Evolutionary conservation across 2,797 vertebrate species (phyloP).

Genomic region (Masticophis lateralis): DNA sequence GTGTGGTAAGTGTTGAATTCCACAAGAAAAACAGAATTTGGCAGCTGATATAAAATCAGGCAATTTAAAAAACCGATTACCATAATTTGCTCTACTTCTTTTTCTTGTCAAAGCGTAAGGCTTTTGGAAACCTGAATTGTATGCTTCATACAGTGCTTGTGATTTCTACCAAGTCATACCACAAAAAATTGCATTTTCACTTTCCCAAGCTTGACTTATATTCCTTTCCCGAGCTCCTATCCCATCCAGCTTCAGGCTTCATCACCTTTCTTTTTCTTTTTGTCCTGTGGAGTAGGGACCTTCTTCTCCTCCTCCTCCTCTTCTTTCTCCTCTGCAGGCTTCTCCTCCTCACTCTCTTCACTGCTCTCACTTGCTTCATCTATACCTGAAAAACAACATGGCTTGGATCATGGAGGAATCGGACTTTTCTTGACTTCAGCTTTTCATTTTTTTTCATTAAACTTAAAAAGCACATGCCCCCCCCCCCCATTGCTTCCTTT

Average conservation of each 20-base stretch:
- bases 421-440: background rate
- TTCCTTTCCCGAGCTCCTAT: background rate
- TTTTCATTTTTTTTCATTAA: too few relatives aligned
- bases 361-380: conserved; percentile 85
- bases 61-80: background rate
- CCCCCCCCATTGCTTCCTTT: too few relatives aligned
- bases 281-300: conserved; percentile 70
- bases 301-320: conserved; percentile 85
- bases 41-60: background rate
- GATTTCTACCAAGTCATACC: background rate
- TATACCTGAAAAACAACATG: conserved; percentile 60
- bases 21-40: background rate
- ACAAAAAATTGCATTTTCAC: background rate
- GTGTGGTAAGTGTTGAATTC: background rate
- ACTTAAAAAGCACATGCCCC: background rate
- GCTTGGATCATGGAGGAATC: background rate
- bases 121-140: background rate
- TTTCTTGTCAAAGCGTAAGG: background rate
- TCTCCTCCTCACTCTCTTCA: conserved; percentile 91
- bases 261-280: conserved; percentile 82
- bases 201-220: background rate
- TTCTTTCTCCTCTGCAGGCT: conserved; percentile 81
- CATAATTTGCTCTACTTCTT: background rate
- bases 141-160: background rate
- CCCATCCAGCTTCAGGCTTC: conserved; percentile 42